Base-by-base conservation (phyloP, 2,888 invertebrate species). In the Cactoblastis cactorum region DNA sequence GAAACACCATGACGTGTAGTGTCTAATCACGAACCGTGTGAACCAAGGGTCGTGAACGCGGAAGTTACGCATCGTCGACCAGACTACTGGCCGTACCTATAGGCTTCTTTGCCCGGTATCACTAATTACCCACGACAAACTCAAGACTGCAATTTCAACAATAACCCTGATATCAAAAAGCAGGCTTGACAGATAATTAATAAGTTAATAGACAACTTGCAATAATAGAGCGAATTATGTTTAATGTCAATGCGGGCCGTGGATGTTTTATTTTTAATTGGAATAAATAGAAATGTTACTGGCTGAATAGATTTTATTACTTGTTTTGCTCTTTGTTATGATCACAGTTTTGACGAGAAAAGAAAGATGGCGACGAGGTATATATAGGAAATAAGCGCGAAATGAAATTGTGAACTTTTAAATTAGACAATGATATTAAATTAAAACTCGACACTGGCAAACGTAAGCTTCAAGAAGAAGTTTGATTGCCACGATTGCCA, bases 21-120 rank as follows among this genome's bases (percentile, higher is more conserved):
- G 22, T 34, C 28, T 38, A 51, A 51, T 51, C 49, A 39, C 37
- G 24, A 24, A 37, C 15, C 53, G 48, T 53, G 50, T 48, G 53
- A 50, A 50, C 50, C 15, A 22, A 50, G 50, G 53, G 53, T 34
- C 35, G 22, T 19, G 45, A 39, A 54, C 53, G 45, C 53, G 53
- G 53, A 54, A 43, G 43, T 54, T 51, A 54, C 49, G 51, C 53
- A 49, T 39, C 49, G 35, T 9, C 45, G 53, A 17, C 24, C 28
- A 14, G 28, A 34, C 1, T 8, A 11, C 17, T 22, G 28, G 15
- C 43, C 15, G 22, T 28, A 43, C n/a, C n/a, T n/a, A n/a, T 22
- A 28, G 11, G 15, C 38, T 43, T 24, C 43, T 43, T 43, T 43
- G 43, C 28, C 43, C 43, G 28, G 28, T 17, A 41, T 43, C 12